These are phyloP conservation scores for Phenacoccus solenopsis DNA, from an alignment of 1,140 invertebrate genomes.

Conservation along the genomic window DNA sequence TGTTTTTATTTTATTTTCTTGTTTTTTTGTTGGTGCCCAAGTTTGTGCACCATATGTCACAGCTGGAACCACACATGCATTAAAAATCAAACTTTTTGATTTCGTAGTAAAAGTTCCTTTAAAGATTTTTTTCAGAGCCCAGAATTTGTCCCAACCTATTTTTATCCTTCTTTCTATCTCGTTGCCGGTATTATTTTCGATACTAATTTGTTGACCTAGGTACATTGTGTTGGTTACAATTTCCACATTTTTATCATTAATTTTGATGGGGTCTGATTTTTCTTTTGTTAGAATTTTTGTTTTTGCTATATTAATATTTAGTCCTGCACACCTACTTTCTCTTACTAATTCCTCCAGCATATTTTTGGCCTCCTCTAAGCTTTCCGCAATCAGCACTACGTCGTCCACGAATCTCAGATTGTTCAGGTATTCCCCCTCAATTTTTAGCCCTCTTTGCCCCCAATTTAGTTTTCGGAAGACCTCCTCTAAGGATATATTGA, in stretches of 20 bases:
- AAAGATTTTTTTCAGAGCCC: constrained; percentile 14
- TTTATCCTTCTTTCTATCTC: constrained; percentile 19
- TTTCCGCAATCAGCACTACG: constrained; percentile 27
- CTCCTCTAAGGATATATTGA: constrained; percentile 23
- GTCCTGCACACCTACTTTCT: neutral
- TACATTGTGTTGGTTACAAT: neutral
- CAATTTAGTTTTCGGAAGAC: constrained; percentile 26
- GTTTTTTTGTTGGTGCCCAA: constrained; percentile 16
- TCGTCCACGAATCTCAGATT: constrained; percentile 33
- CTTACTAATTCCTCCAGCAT: constrained; percentile 16
- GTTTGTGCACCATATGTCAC: constrained; percentile 20
- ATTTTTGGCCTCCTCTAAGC: neutral
- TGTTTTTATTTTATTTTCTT: constrained; percentile 5
- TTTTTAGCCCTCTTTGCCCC: constrained; percentile 25
- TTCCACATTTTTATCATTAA: constrained; percentile 14
- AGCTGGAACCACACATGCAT: constrained; percentile 14
- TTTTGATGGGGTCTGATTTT: neutral
- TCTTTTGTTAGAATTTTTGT: constrained; percentile 19
- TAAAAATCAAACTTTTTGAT: neutral
- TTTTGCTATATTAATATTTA: constrained; percentile 19
- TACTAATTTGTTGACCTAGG: neutral
- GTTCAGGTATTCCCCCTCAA: constrained; percentile 27
- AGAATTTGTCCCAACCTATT: constrained; percentile 19
- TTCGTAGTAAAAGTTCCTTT: neutral
- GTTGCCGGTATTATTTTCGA: neutral